A percentile compares a stretch with the other conserved stretches of the same genome.
Evolutionary conservation across 2,113 vertebrate species (phyloP).

Genomic region (Ceyx margarethae): DNA sequence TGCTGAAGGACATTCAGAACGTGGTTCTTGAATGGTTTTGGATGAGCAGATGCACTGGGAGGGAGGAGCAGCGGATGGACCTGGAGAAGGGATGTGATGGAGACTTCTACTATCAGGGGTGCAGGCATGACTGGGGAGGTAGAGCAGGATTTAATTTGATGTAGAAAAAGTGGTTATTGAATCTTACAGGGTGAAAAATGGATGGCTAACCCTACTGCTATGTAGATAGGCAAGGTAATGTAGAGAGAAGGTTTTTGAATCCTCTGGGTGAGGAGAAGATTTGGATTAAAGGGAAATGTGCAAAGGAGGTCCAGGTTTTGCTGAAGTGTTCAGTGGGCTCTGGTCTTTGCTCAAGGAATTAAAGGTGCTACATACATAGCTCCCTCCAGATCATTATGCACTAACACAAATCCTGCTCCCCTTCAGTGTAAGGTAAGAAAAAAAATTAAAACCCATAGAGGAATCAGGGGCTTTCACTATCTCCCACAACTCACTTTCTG

Average conservation of each 20-base stretch:
- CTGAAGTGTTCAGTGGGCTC: not conserved
- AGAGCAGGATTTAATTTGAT: not conserved
- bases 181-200: not conserved
- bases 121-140: not conserved
- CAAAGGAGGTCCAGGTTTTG: not conserved
- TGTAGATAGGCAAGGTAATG: not conserved
- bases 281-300: not conserved
- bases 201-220: not conserved
- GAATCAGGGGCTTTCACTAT: not conserved
- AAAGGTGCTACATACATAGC: not conserved
- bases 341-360: not conserved
- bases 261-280: not conserved
- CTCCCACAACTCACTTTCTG: not conserved
- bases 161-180: not conserved
- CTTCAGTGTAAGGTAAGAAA: not conserved
- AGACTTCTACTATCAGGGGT: not conserved
- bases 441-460: not conserved
- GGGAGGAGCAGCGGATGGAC: not conserved
- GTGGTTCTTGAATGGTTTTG: not conserved
- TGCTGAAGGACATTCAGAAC: not conserved
- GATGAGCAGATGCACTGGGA: not conserved
- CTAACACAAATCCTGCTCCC: not conserved
- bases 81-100: not conserved
- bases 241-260: not conserved
- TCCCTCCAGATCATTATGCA: not conserved